These are phyloP conservation scores for Notocelia uddmanniana DNA, from an alignment of 2,888 invertebrate genomes.

Conservation along the genomic window DNA sequence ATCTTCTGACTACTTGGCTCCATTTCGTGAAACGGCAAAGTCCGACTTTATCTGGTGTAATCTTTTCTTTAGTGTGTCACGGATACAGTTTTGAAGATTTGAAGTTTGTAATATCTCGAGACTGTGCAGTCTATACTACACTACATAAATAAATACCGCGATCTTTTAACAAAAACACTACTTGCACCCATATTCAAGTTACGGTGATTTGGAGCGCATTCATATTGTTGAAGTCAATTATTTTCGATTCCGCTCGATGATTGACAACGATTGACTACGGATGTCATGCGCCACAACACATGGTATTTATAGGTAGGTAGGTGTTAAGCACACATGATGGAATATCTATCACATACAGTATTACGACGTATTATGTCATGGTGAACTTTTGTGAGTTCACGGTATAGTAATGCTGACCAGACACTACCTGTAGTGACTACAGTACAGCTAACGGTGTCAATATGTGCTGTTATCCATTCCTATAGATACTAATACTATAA, in stretches of 20 bases:
- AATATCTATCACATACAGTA: neutral
- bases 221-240: conserved; percentile 2
- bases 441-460: conserved; percentile 36
- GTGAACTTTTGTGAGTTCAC: conserved; percentile 30
- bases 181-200: neutral
- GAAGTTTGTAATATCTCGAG: no score
- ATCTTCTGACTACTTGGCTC: no score
- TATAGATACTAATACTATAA: no score
- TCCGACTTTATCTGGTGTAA: no score
- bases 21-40: no score
- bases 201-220: conserved; percentile 1
- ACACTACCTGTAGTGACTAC: no score
- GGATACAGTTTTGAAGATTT: no score
- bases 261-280: conserved; percentile 36
- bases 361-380: conserved; percentile 37
- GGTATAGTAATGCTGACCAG: conserved; percentile 14
- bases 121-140: neutral
- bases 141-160: neutral
- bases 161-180: neutral
- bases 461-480: conserved; percentile 28
- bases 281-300: conserved; percentile 35
- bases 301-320: conserved; percentile 21
- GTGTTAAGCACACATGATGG: conserved; percentile 4
- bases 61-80: no score
- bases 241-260: conserved; percentile 23